Percentiles rank a stretch among this genome's conserved stretches.
phyloP scores from a whole-genome alignment of 2,797 vertebrate genomes.

The Sphenopsis melanotis region DNA sequence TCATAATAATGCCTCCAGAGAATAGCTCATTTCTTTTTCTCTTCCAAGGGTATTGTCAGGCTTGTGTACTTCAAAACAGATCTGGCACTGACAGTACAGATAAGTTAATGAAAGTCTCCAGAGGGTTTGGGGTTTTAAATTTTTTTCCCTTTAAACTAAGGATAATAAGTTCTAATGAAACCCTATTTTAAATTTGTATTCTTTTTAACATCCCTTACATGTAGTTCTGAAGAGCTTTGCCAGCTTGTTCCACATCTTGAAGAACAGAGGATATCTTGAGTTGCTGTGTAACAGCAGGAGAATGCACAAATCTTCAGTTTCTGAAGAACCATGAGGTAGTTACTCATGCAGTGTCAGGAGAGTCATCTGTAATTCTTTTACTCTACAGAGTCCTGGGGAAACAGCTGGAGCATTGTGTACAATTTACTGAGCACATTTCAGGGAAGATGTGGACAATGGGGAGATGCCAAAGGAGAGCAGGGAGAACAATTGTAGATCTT shows the following conservation, averaged over 20 bases:
- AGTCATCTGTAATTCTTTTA: not conserved
- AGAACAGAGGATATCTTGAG: not conserved
- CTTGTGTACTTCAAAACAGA: constrained; percentile 8
- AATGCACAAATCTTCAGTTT: not conserved
- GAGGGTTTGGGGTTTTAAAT: not conserved
- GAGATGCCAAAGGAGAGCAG: constrained; percentile 7
- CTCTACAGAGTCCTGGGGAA: not conserved
- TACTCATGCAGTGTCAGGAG: not conserved
- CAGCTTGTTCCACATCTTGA: not conserved
- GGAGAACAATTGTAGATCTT: not conserved
- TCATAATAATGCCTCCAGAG: constrained; percentile 24
- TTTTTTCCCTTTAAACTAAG: not conserved
- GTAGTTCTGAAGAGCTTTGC: not conserved
- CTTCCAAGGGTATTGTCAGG: not conserved
- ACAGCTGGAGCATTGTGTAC: not conserved
- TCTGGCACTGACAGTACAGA: not conserved
- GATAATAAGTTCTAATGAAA: not conserved
- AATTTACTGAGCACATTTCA: not conserved
- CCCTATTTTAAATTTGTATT: not conserved
- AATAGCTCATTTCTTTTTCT: not conserved
- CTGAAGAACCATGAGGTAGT: not conserved
- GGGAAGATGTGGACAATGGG: constrained; percentile 11
- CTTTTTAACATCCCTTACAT: not conserved
- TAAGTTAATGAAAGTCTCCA: constrained; percentile 2
- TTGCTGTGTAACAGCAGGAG: not conserved